Conservation (phyloP, 2,113 vertebrate genomes). For the Ibidorhyncha struthersii region DNA sequence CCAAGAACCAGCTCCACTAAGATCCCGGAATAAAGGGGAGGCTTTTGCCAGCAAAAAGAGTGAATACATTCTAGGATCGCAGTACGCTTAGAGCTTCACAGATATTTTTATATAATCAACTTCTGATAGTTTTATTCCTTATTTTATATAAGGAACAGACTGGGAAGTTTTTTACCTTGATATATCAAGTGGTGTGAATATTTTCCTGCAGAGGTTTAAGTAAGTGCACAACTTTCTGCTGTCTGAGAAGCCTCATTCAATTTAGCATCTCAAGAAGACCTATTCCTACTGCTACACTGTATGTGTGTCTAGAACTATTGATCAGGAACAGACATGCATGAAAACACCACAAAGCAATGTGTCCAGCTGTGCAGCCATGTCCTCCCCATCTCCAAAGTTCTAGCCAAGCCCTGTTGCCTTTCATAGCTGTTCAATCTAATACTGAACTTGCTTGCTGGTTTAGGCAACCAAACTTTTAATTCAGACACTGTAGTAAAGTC, state of each 20-base stretch:
- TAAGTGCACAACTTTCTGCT: neutral
- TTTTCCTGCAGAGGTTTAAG: neutral
- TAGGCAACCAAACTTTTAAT: neutral
- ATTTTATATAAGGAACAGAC: neutral
- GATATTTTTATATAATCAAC: neutral
- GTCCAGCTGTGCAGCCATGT: neutral
- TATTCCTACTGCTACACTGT: neutral
- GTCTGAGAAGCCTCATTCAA: neutral
- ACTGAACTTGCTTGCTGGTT: neutral
- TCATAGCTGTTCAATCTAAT: neutral
- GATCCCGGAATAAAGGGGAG: neutral
- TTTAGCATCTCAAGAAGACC: neutral
- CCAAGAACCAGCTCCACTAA: neutral
- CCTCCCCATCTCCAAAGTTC: neutral
- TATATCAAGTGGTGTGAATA: neutral
- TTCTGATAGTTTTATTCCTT: neutral
- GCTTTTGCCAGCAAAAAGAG: neutral
- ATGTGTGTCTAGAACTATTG: neutral
- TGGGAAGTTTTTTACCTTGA: neutral
- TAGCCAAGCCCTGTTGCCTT: neutral
- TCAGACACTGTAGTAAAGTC: neutral
- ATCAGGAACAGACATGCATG: neutral
- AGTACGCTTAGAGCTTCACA: neutral
- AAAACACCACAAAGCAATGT: neutral
- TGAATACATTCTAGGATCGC: neutral